Percentiles rank a stretch among this genome's conserved stretches.
Conservation (phyloP, 2,113 vertebrate genomes). For the Lota lota region DNA sequence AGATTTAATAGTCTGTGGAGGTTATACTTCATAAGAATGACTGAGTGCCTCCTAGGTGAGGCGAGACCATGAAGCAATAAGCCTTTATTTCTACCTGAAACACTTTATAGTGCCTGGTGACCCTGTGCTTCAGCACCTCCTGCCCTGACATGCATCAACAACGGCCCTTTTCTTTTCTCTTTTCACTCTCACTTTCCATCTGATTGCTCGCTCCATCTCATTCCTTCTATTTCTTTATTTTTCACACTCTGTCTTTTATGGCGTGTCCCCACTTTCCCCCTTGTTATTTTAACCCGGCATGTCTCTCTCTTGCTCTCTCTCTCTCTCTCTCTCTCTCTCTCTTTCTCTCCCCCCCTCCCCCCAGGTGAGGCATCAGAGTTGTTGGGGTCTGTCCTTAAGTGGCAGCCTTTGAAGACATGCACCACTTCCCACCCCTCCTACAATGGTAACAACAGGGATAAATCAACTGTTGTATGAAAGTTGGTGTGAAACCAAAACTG, state of each 20-base stretch:
- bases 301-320: slow-evolving; percentile 3
- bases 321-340: too few relatives aligned
- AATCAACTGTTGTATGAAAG: slow-evolving; percentile 16
- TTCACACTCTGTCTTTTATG: background rate
- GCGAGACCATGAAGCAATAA: slow-evolving; percentile 55
- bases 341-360: background rate
- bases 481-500: slow-evolving; percentile 9
- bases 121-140: slow-evolving; percentile 41
- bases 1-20: slow-evolving; percentile 65
- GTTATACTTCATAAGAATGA: slow-evolving; percentile 66
- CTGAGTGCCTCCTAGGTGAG: slow-evolving; percentile 53
- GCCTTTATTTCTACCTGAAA: slow-evolving; percentile 66
- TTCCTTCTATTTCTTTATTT: background rate
- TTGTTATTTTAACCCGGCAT: slow-evolving; percentile 45
- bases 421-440: slow-evolving; percentile 29
- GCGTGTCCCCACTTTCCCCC: slow-evolving; percentile 6
- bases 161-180: slow-evolving; percentile 6
- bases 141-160: slow-evolving; percentile 58
- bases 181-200: slow-evolving; percentile 5
- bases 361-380: slow-evolving; percentile 42
- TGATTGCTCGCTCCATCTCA: slow-evolving; percentile 32
- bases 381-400: slow-evolving; percentile 39
- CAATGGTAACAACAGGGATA: slow-evolving; percentile 32
- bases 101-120: slow-evolving; percentile 48
- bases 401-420: slow-evolving; percentile 43